Evolutionary conservation across 2,113 vertebrate species (phyloP).

Genomic region (Uria aalge): DNA sequence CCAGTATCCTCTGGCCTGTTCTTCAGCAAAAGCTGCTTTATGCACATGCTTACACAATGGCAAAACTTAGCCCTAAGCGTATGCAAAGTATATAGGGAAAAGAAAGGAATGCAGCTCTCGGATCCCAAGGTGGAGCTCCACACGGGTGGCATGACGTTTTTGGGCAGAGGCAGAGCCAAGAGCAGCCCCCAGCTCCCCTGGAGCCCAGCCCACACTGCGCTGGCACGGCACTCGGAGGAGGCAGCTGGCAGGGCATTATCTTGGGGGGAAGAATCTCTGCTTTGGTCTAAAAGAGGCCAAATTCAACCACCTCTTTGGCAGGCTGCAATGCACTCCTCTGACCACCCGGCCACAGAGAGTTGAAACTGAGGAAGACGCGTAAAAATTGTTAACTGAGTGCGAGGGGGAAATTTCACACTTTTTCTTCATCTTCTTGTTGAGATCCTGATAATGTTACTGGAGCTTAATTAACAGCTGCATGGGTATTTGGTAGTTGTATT

Average conservation of each 20-base stretch:
- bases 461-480: conserved; percentile 34
- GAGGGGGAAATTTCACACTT: background rate
- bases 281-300: background rate
- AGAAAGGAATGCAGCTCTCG: conserved; percentile 17
- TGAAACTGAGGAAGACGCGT: background rate
- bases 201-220: background rate
- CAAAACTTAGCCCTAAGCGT: conserved; percentile 28
- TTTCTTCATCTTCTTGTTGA: background rate
- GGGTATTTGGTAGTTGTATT: background rate
- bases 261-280: background rate
- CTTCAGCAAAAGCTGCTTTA: conserved; percentile 23
- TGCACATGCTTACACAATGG: conserved; percentile 19
- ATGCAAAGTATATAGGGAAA: background rate
- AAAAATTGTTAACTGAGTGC: background rate
- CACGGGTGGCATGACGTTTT: background rate
- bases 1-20: background rate
- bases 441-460: background rate
- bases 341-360: background rate
- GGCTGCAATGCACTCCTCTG: background rate
- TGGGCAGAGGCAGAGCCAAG: background rate
- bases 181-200: background rate
- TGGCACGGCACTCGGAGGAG: background rate
- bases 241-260: background rate
- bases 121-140: background rate
- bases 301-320: background rate